Percentiles rank a stretch among this genome's conserved stretches.
Evolutionary conservation across 2,888 invertebrate species (phyloP).

Genomic region (Clanis bilineata): DNA sequence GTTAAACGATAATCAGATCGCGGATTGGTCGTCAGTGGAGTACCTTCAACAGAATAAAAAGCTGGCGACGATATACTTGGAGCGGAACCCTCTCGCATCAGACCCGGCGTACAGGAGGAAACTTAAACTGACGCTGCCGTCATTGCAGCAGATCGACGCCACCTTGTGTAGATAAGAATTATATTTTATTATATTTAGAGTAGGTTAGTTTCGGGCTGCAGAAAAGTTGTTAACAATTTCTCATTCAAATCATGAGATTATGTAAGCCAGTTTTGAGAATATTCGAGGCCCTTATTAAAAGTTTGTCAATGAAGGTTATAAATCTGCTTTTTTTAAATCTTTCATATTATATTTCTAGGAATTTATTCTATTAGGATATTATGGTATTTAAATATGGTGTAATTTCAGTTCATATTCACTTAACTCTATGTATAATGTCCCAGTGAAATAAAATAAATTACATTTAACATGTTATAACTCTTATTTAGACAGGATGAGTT

Average conservation of each 20-base stretch:
- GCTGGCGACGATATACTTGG: conserved; percentile 93
- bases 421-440: too few relatives aligned
- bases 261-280: too few relatives aligned
- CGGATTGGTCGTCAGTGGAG: conserved; percentile 93
- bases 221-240: background rate
- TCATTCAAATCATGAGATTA: background rate
- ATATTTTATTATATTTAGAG: conserved; percentile 14
- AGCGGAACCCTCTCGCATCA: conserved; percentile 93
- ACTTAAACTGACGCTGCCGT: conserved; percentile 92
- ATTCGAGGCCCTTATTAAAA: too few relatives aligned
- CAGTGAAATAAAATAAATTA: too few relatives aligned
- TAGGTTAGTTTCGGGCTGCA: conserved; percentile 3
- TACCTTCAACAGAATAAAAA: conserved; percentile 85
- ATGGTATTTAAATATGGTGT: too few relatives aligned
- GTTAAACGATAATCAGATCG: conserved; percentile 95
- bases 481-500: too few relatives aligned
- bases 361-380: too few relatives aligned
- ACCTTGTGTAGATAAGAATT: conserved; percentile 89
- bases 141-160: conserved; percentile 96
- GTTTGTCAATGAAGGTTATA: too few relatives aligned
- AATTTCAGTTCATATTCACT: too few relatives aligned
- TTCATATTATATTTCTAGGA: too few relatives aligned
- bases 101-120: conserved; percentile 95
- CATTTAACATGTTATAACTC: too few relatives aligned
- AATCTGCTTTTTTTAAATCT: too few relatives aligned